Evolutionary conservation across 2,113 vertebrate genomes (phyloP).

Genomic region (Motacilla tschutschensis): DNA sequence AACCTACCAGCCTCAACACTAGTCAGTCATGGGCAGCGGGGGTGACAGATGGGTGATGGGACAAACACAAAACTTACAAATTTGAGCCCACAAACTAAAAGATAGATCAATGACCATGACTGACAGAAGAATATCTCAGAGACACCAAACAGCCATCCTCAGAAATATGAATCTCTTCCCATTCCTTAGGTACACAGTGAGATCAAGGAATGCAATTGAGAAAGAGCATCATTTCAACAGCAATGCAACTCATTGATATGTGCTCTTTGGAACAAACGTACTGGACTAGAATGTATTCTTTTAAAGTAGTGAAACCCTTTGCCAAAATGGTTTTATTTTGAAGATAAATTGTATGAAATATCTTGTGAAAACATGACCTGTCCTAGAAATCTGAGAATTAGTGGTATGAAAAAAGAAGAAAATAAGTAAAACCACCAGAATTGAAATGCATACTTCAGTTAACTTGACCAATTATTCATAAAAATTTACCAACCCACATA

Average conservation of each 20-base stretch:
- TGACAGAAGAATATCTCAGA: not conserved
- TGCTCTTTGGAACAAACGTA: not conserved
- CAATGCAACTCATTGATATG: accelerated
- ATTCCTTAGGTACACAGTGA: not conserved
- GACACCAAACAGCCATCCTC: not conserved
- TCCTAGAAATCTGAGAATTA: not conserved
- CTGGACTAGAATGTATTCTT: not conserved
- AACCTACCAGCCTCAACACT: not conserved
- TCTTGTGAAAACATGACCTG: not conserved
- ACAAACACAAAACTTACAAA: not conserved
- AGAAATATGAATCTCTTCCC: not conserved
- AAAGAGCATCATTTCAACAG: not conserved
- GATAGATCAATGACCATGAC: not conserved
- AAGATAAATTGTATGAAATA: not conserved
- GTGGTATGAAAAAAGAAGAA: not conserved
- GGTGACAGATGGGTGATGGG: accelerated
- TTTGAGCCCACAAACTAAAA: not conserved
- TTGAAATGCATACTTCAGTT: not conserved
- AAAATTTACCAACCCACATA: not conserved
- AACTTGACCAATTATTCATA: not conserved
- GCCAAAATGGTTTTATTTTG: not conserved
- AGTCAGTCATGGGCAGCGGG: not conserved
- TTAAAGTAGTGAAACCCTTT: not conserved
- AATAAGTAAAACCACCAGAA: not conserved
- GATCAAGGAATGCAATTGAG: not conserved